A percentile compares a stretch with the other conserved stretches of the same genome.
Evolutionary conservation across 2,888 invertebrate genomes (phyloP).

Genomic region (Thymelicus sylvestris): DNA sequence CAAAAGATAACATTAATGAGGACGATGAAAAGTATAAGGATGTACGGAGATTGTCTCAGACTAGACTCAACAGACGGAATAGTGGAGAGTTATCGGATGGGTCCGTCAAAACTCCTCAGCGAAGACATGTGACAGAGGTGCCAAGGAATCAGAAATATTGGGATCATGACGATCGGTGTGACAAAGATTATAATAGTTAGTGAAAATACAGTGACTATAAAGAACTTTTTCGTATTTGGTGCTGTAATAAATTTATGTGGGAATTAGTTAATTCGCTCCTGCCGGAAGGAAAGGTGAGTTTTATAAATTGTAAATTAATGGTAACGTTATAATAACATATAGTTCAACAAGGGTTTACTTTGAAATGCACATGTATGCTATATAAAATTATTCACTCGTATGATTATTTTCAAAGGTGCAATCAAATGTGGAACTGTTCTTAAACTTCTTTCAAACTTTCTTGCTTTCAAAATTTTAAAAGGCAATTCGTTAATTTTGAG

Average conservation of each 20-base stretch:
- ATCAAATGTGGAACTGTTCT: no score
- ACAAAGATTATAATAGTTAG: conserved; percentile 79
- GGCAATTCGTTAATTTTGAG: no score
- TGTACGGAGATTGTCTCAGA: conserved; percentile 54
- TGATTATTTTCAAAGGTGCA: no score
- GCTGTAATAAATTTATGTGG: conserved; percentile 23
- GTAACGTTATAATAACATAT: no score
- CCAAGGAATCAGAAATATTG: conserved; percentile 76
- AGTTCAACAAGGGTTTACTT: no score
- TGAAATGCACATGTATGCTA: no score
- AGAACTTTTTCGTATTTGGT: conserved; percentile 18
- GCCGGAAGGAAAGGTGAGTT: background rate
- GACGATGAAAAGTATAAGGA: conserved; percentile 57
- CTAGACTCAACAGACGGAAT: conserved; percentile 56
- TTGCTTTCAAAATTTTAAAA: no score
- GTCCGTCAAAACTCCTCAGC: conserved; percentile 54
- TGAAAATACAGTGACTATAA: conserved; percentile 44
- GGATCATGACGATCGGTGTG: conserved; percentile 79
- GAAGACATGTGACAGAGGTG: conserved; percentile 71
- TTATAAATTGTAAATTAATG: background rate
- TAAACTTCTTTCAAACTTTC: no score
- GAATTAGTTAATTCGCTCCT: conserved; percentile 1
- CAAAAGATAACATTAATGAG: conserved; percentile 65
- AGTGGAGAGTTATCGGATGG: conserved; percentile 56
- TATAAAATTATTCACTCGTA: no score